Conservation (phyloP, 2,113 vertebrate species). For the Galeopterus variegatus region DNA sequence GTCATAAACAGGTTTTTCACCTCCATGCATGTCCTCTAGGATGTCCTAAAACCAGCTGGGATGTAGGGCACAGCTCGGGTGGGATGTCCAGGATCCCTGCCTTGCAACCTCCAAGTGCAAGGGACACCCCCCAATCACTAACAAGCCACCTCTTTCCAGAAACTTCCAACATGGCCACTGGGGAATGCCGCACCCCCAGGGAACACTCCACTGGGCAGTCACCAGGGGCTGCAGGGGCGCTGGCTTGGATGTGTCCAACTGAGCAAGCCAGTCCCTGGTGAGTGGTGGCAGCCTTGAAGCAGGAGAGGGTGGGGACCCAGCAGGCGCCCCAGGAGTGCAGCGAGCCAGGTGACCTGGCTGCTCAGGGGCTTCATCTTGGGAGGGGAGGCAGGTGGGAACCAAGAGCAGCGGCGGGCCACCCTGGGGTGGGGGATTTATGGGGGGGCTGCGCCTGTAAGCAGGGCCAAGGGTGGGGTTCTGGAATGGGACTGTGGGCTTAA, state of each 20-base stretch:
- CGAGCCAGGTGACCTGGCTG: background rate
- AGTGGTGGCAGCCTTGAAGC: background rate
- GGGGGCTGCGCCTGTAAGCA: background rate
- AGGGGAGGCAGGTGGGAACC: background rate
- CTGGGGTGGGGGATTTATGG: no score
- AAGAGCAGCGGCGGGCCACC: background rate
- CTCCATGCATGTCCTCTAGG: no score
- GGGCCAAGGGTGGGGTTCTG: background rate
- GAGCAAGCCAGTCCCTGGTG: background rate
- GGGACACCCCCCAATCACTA: no score
- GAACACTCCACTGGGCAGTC: accelerated
- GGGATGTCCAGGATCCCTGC: background rate
- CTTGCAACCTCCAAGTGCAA: background rate
- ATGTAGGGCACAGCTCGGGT: background rate
- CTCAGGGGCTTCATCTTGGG: background rate
- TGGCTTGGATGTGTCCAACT: background rate
- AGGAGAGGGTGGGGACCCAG: background rate
- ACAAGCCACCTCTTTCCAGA: background rate
- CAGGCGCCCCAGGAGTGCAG: background rate
- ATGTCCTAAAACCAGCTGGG: background rate
- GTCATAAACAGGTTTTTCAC: background rate
- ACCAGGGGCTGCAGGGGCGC: background rate
- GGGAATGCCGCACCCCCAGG: background rate
- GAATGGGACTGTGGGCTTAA: no score
- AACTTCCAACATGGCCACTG: background rate